Conservation (phyloP, 2,888 invertebrate species). For the Perizoma affinitatum region DNA sequence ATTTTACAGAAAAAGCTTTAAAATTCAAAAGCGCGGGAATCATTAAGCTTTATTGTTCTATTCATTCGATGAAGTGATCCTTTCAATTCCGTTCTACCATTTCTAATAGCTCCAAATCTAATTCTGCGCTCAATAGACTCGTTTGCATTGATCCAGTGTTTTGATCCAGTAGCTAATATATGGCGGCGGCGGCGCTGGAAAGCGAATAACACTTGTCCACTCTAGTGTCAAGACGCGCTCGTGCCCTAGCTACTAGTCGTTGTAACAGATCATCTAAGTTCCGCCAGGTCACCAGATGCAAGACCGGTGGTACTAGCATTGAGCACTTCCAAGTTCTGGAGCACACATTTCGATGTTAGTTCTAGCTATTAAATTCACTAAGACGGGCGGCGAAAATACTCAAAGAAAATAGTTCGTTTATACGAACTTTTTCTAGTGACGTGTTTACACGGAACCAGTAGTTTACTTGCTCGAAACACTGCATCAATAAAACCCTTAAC, state of each 20-base stretch:
- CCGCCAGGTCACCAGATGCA: no score
- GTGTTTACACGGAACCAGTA: neutral
- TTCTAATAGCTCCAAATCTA: conserved; percentile 76
- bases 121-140: conserved; percentile 48
- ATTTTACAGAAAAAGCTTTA: conserved; percentile 1
- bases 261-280: no score
- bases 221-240: neutral
- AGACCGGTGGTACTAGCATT: no score
- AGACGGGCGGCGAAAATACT: no score
- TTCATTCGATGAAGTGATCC: conserved; percentile 60
- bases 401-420: no score
- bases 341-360: no score
- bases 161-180: neutral
- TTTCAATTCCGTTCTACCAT: conserved; percentile 47
- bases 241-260: no score
- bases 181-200: no score
- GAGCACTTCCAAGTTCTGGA: no score
- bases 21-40: conserved; percentile 20
- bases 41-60: conserved; percentile 43
- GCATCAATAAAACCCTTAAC: conserved; percentile 50
- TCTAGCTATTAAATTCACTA: no score
- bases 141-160: conserved; percentile 5
- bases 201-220: neutral
- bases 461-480: conserved; percentile 3
- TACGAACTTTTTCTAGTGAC: no score